Conservation (phyloP, 2,888 invertebrate species). For the Campopleginae sp. region DNA sequence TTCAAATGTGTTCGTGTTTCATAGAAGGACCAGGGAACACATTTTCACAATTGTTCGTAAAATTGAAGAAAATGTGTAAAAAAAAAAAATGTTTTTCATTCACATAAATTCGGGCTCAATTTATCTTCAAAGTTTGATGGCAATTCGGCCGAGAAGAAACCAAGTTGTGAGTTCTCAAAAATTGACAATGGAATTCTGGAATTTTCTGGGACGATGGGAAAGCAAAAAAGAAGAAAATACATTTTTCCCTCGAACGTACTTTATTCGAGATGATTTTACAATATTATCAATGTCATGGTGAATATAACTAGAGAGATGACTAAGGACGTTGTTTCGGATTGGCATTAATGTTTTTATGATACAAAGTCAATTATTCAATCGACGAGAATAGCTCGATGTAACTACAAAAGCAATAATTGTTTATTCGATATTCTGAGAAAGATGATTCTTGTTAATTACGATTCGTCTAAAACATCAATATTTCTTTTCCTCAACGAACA, state of each 20-base stretch:
- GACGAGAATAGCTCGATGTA: slow-evolving; percentile 11
- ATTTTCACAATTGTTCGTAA: no score
- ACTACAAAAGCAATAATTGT: slow-evolving; percentile 52
- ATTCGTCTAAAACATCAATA: slow-evolving; percentile 36
- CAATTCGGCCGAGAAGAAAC: not conserved
- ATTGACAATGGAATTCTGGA: not conserved
- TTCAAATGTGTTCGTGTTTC: no score
- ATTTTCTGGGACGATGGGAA: not conserved
- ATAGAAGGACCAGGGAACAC: no score
- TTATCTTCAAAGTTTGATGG: not conserved
- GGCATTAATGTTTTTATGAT: slow-evolving; percentile 40
- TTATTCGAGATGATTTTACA: slow-evolving; percentile 63
- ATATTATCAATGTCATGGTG: slow-evolving; percentile 62
- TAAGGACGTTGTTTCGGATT: slow-evolving; percentile 11
- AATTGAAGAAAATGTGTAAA: no score
- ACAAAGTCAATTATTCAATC: slow-evolving; percentile 22
- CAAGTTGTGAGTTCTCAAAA: not conserved
- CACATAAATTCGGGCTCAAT: not conserved
- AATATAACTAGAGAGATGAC: slow-evolving; percentile 48
- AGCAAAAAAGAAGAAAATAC: not conserved
- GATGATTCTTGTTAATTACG: not conserved
- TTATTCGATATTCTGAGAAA: slow-evolving; percentile 38
- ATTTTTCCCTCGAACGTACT: not conserved
- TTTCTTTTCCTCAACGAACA: slow-evolving; percentile 9
- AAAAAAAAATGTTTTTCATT: no score